Percentiles rank a stretch among this genome's conserved stretches.
Conservation (phyloP, 2,113 vertebrate genomes). For the Pimephales promelas region DNA sequence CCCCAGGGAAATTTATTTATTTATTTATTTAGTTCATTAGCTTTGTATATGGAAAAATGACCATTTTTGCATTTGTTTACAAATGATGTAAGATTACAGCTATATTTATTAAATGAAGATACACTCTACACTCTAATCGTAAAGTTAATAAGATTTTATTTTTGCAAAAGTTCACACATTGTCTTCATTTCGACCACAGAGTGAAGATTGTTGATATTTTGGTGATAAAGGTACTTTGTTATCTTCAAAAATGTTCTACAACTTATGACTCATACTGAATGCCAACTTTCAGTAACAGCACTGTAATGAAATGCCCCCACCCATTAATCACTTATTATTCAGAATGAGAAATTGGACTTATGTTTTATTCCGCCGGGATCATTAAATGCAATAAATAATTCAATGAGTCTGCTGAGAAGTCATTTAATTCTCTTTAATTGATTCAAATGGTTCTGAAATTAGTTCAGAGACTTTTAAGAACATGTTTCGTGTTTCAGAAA, state of each 20-base stretch:
- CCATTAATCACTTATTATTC: conserved; percentile 58
- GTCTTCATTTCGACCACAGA: neutral
- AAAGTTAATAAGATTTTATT: neutral
- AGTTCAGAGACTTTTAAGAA: conserved; percentile 49
- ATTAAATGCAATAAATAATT: conserved; percentile 66
- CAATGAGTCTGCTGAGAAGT: conserved; percentile 60
- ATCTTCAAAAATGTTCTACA: conserved; percentile 31
- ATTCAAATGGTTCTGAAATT: conserved; percentile 60
- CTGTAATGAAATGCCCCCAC: conserved; percentile 47
- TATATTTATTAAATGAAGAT: neutral
- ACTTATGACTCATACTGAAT: conserved; percentile 7
- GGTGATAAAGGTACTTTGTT: neutral
- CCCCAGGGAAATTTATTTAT: too few species aligned
- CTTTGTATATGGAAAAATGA: neutral
- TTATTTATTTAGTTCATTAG: neutral
- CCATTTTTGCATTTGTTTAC: too few species aligned
- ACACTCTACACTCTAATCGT: neutral
- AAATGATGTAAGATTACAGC: neutral
- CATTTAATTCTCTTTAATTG: conserved; percentile 63
- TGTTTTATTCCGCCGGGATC: conserved; percentile 64
- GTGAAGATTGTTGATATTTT: neutral
- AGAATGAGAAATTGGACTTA: conserved; percentile 61
- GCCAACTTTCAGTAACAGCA: conserved; percentile 23
- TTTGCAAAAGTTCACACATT: conserved; percentile 5
- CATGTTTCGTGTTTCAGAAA: conserved; percentile 15